These are phyloP conservation scores for Achatina immaculata DNA, from an alignment of 1,140 invertebrate species.

Conservation along the genomic window DNA sequence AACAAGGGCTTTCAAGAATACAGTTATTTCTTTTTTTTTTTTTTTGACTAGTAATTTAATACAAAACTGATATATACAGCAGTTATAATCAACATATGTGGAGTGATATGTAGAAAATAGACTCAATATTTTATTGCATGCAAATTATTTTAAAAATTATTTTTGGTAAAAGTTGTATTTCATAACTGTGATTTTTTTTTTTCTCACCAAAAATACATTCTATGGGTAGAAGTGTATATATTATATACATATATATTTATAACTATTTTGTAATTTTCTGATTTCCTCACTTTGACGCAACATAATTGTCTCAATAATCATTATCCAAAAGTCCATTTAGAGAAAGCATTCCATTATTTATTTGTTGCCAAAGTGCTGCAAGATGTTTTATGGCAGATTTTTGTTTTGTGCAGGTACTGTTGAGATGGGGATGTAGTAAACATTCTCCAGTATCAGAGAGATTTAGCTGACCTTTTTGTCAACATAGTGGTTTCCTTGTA, in stretches of 20 bases:
- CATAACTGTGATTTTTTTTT: conserved; percentile 41
- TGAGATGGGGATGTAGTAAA: too few species aligned
- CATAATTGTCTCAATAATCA: neutral
- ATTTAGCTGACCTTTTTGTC: too few species aligned
- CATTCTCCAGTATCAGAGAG: too few species aligned
- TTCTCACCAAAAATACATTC: conserved; percentile 36
- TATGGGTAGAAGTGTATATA: conserved; percentile 38
- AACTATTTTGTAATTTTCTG: conserved; percentile 32
- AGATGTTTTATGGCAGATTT: too few species aligned
- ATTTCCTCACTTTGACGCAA: conserved; percentile 28
- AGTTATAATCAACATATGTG: conserved; percentile 5
- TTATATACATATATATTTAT: conserved; percentile 40
- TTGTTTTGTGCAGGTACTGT: too few species aligned
- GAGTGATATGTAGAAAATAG: conserved; percentile 39
- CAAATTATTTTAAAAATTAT: conserved; percentile 32
- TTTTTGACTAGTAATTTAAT: conserved; percentile 7
- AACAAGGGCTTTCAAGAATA: conserved; percentile 13
- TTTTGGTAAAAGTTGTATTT: conserved; percentile 35
- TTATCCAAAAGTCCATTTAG: conserved; percentile 26
- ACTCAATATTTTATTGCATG: conserved; percentile 39
- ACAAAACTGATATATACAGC: conserved; percentile 9
- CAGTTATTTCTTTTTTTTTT: neutral
- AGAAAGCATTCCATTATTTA: conserved; percentile 40
- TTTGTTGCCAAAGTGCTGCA: conserved; percentile 26
- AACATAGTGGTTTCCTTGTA: too few species aligned